Evolutionary conservation across 1,140 invertebrate species (phyloP), one percentile per base, ranked within the genome.

Genomic region (Pseudomyrmex sp.): DNA sequence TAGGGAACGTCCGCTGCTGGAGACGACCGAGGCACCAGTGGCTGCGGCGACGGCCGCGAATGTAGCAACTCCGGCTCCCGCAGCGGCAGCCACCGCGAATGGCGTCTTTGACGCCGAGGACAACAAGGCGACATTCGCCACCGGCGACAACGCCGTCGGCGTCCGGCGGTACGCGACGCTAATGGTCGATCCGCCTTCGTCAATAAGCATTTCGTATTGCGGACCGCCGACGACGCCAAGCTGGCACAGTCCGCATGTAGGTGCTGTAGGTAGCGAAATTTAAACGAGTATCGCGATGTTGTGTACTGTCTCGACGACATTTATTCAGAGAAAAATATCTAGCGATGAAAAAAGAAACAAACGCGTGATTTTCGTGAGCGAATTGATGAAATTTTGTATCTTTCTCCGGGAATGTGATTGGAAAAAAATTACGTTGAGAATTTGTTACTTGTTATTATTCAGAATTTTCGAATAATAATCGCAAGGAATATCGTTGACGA

Each of bases 181-280:
- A 35, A 35, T 35, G 35, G 35, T 35, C 35, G 35, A 35, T 35
- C 35, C 70, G 0, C 18, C 63, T 23, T 69, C 76, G 73, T 50
- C 77, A 54, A 83, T 86, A 8, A 74, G 82, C 54, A 23, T 18
- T 20, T 54, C 80, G 20, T 85, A 84, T 46, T 83, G 77, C 61
- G 83, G 80, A 46, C 89, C 85, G 54, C 86, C 79, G 35, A 69
- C 87, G n/a, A 75, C 79, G 20, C 91, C 93, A 54, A 89, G 90
- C 23, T 94, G 94, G 94, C 94, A 94, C 84, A 94, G 92, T 87
- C 94, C 93, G 4, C 94, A 94, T 82, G 91, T 92, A 46, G 90
- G 87, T 73, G 90, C 90, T 46, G 91, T 94, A 91, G 92, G 91
- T 92, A 92, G 93, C 84, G 93, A 94, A 91, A 94, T 93, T 91